Evolutionary conservation across 2,888 invertebrate genomes (phyloP), one percentile per base, ranked within the genome.

Genomic region (Trimorus sp.): DNA sequence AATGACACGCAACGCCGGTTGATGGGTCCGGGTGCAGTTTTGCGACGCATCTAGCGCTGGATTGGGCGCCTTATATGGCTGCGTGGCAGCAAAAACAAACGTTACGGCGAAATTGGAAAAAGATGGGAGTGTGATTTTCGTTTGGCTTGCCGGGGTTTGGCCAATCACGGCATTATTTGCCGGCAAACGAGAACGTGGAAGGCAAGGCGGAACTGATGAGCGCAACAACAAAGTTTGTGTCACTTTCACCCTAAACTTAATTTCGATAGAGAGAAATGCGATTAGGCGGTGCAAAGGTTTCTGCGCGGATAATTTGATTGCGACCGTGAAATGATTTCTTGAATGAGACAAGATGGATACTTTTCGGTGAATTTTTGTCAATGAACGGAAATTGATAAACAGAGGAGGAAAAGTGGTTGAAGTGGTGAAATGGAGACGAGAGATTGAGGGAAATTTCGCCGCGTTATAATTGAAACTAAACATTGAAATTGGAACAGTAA

Each of bases 201-300:
- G 54, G 60, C 60, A 63, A 37, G 16, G 62, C 53, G 42, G 16
- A 38, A 71, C 14, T 59, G 58, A 59, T 73, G 37, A 37, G 16
- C 40, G 56, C 26, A 49, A 65, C 49, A 65, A 65, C 62, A 58
- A 53, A 48, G 37, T 51, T 40, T 36, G 26, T 42, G 54, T 74
- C 65, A 74, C 73, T 74, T 74, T 74, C 73, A 65, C 73, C 65
- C 45, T 49, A 51, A 60, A 60, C 40, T 60, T 58, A 48, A 59
- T 49, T 69, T 69, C n/a, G 11, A 26, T n/a, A 12, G 7, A 45
- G 56, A 40, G 48, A 68, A 66, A n/a, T 42, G 45, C 15, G 8
- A 37, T 58, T 26, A 14, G 8, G 15, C 12, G 26, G 38, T 54
- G 38, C 36, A 4, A 53, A 36, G 26, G 3, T 58, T 54, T 66